Evolutionary conservation across 2,113 vertebrate species (phyloP).

Genomic region (Phalacrocorax brasilianus): DNA sequence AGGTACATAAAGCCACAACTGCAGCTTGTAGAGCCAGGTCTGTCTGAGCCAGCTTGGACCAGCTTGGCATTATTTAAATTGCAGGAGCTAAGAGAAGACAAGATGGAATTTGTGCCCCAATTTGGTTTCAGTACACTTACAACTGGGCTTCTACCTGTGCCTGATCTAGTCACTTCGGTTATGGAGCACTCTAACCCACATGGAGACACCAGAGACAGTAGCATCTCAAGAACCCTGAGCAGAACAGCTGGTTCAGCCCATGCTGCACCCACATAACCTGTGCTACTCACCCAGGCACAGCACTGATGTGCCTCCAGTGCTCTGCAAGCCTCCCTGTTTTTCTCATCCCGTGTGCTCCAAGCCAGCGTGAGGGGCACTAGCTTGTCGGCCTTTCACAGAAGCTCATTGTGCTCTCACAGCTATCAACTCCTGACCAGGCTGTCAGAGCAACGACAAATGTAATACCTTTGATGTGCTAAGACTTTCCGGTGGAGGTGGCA

Average conservation of each 20-base stretch:
- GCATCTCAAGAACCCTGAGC: neutral
- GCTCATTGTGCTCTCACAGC: neutral
- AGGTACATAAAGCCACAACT: neutral
- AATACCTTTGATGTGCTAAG: neutral
- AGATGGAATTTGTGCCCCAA: neutral
- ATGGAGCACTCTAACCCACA: rapidly evolving
- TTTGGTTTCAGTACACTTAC: neutral
- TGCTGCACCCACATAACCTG: neutral
- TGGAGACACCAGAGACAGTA: neutral
- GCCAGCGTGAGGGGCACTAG: neutral
- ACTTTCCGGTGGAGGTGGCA: neutral
- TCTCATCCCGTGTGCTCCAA: neutral
- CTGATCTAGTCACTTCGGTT: neutral
- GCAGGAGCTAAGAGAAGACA: neutral
- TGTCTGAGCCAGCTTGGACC: neutral
- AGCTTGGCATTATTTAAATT: neutral
- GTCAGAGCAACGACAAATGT: neutral
- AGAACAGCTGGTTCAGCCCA: rapidly evolving
- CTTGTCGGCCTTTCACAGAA: neutral
- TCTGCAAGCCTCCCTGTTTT: neutral
- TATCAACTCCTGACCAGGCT: neutral
- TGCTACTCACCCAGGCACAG: neutral
- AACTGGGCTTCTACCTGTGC: neutral
- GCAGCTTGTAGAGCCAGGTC: neutral
- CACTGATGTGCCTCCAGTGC: rapidly evolving